A percentile compares a stretch with the other conserved stretches of the same genome.
Evolutionary conservation across 1,140 invertebrate species (phyloP).

Genomic region (Asobara japonica): DNA sequence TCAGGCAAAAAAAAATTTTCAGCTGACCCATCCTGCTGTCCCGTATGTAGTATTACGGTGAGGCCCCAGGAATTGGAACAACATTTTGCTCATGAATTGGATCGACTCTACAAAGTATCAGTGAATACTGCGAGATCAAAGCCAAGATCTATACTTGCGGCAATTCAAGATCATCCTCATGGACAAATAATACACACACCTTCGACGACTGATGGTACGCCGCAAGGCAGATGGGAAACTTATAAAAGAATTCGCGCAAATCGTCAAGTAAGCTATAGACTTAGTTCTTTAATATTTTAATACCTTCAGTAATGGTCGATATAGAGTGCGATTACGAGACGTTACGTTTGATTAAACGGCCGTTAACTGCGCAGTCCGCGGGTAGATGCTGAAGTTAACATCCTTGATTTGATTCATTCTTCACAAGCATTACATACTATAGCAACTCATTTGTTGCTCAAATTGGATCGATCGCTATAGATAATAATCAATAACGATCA

Average conservation of each 20-base stretch:
- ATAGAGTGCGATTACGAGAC: too few species aligned
- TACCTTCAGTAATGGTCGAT: too few species aligned
- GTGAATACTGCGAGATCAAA: constrained; percentile 60
- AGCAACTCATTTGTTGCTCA: too few species aligned
- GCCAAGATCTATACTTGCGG: constrained; percentile 63
- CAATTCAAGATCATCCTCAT: constrained; percentile 66
- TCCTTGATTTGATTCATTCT: too few species aligned
- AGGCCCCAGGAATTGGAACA: constrained; percentile 78
- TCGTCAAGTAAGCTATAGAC: constrained; percentile 78
- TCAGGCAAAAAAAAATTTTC: constrained; percentile 66
- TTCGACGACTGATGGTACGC: constrained; percentile 69
- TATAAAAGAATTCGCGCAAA: constrained; percentile 86
- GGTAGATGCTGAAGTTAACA: too few species aligned
- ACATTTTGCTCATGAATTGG: constrained; percentile 80
- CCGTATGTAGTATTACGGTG: constrained; percentile 82
- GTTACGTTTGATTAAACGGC: too few species aligned
- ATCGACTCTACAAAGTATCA: constrained; percentile 75
- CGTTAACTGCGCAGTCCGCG: too few species aligned
- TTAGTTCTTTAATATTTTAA: too few species aligned
- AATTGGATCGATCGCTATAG: too few species aligned
- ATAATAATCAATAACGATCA: too few species aligned
- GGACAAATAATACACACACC: constrained; percentile 62
- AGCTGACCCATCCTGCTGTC: constrained; percentile 77
- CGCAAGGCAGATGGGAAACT: constrained; percentile 84
- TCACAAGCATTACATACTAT: too few species aligned